phyloP scores from a whole-genome alignment of 2,797 vertebrate genomes.

The Agapornis canus region DNA sequence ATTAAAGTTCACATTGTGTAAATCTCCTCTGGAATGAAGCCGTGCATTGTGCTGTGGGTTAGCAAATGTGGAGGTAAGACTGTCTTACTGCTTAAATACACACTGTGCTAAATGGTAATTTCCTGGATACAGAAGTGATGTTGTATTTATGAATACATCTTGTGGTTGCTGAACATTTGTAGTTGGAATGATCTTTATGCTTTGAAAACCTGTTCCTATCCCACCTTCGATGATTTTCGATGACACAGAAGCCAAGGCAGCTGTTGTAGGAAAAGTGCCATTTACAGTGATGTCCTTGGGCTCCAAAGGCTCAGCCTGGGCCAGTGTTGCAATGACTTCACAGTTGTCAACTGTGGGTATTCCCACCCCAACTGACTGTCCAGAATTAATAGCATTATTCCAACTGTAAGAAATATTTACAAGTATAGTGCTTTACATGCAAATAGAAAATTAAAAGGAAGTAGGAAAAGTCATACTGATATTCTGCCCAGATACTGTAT shows the following conservation, averaged over 20 bases:
- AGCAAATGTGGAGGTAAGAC: not conserved
- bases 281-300: not conserved
- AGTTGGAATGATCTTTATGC: not conserved
- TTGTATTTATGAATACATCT: not conserved
- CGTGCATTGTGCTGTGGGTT: not conserved
- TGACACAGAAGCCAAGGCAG: not conserved
- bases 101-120: not conserved
- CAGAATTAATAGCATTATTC: not conserved
- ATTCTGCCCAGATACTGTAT: rapidly evolving
- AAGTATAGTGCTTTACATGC: not conserved
- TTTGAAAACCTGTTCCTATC: not conserved
- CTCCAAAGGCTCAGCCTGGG: not conserved
- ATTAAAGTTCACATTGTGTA: not conserved
- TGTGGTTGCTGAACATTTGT: not conserved
- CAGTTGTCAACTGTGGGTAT: not conserved
- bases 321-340: not conserved
- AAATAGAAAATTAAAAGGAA: not conserved
- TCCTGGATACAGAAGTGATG: not conserved
- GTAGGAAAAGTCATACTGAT: not conserved
- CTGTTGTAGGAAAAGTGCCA: not conserved
- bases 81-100: not conserved
- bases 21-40: not conserved
- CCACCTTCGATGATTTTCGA: not conserved
- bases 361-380: not conserved
- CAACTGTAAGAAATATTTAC: not conserved